Evolutionary conservation across 1,140 invertebrate species (phyloP).

Genomic region (Plodia interpunctella): DNA sequence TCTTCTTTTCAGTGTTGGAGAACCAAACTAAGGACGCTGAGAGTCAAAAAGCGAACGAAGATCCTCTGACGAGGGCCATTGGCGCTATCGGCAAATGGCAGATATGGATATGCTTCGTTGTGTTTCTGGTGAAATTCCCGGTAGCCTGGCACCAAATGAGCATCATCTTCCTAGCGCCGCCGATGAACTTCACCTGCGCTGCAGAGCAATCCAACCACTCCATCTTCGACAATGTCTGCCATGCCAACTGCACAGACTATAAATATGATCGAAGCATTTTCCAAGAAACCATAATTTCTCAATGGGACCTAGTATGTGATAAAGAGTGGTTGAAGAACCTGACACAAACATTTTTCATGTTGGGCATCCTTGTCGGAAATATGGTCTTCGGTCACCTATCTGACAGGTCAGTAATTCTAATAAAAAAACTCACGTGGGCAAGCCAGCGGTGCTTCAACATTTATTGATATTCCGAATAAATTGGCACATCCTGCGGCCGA

Average conservation of each 20-base stretch:
- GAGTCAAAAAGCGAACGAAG: conserved; percentile 38
- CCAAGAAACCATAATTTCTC: conserved; percentile 82
- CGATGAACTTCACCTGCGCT: conserved; percentile 69
- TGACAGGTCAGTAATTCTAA: conserved; percentile 80
- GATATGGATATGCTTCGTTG: conserved; percentile 79
- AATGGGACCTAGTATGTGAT: conserved; percentile 87
- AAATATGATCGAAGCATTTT: conserved; percentile 81
- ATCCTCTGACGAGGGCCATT: conserved; percentile 75
- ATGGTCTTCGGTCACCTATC: conserved; percentile 85
- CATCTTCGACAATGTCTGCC: conserved; percentile 51
- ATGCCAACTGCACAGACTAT: conserved; percentile 76
- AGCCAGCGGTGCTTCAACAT: neutral
- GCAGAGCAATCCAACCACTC: conserved; percentile 35
- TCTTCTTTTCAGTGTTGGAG: conserved; percentile 64
- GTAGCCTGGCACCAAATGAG: conserved; percentile 85
- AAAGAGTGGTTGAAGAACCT: conserved; percentile 81
- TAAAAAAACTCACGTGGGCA: neutral
- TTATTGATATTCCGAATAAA: conserved; percentile 35
- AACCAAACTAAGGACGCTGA: conserved; percentile 48
- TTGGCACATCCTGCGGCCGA: conserved; percentile 48
- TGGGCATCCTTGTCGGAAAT: conserved; percentile 83
- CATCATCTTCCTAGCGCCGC: conserved; percentile 82
- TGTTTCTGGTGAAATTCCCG: conserved; percentile 84
- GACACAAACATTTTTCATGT: conserved; percentile 86
- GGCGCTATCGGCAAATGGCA: conserved; percentile 86